Base-by-base conservation (phyloP, 2,888 invertebrate species). In the Eupithecia dodoneata region DNA sequence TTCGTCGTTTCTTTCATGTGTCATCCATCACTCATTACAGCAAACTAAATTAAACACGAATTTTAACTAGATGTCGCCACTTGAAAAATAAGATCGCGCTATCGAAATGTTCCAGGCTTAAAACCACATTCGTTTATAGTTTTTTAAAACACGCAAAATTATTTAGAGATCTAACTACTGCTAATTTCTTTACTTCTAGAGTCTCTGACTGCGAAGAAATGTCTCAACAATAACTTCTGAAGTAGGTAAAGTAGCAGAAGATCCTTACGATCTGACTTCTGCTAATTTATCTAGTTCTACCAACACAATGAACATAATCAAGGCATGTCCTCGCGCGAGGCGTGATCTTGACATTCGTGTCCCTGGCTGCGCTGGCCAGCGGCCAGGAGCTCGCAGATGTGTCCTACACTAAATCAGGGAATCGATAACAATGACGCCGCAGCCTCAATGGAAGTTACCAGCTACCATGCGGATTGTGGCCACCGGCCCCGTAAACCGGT, bases 301-400 rank as follows among this genome's bases (percentile, higher is more conserved):
- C 15, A 45, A 45, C 45, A 45, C 18, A 10, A 41, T 9, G 10
- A 44, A 15, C 44, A 15, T 15, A 18, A 4, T 44, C 18, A 70
- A 66, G 52, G 72, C 71, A 74, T 76, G 80, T 73, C 74, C 74
- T 77, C 55, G 76, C 72, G 77, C 72, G 76, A 79, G 73, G 80
- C 75, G 78, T 83, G 85, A 73, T 84, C 84, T 86, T 88, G 87
- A 88, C 87, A 87, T 85, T 82, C 80, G 78, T 59, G 80, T 74
- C 78, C 79, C 76, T 82, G 84, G 84, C 82, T 81, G 47, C 71
- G 47, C 74, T 82, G 81, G 85, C 84, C 82, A 77, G 79, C 65
- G 69, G 76, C 76, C 81, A 80, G 76, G 12, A 75, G 80, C 78
- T 55, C 80, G 77, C 83, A 84, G 80, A 83, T 85, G 86, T 87